A percentile compares a stretch with the other conserved stretches of the same genome.
These are phyloP conservation scores for Lepidocyrtinus sp. DNA, from an alignment of 2,888 invertebrate genomes.

Conservation along the genomic window DNA sequence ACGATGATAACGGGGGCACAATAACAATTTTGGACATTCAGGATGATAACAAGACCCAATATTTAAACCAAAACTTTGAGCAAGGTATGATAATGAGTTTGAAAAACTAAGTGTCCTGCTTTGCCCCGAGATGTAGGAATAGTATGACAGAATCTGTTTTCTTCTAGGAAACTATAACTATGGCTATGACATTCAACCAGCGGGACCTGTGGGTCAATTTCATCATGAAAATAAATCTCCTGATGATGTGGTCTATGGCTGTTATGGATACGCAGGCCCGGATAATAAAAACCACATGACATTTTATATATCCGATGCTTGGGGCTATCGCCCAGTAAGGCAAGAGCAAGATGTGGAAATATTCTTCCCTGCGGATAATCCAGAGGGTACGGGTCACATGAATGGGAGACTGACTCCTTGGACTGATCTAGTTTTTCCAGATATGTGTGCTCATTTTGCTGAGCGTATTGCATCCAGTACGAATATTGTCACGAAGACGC, in stretches of 20 bases:
- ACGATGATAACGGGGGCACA: conserved; percentile 75
- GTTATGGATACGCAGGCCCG: conserved; percentile 84
- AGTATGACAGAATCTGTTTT: not conserved
- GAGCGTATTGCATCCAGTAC: conserved; percentile 56
- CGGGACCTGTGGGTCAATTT: conserved; percentile 82
- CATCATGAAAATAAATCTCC: conserved; percentile 85
- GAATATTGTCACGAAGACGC: conserved; percentile 43
- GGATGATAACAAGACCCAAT: conserved; percentile 82
- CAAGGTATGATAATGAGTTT: conserved; percentile 76
- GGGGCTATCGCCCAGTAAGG: conserved; percentile 83
- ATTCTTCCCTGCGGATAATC: conserved; percentile 74
- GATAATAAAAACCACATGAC: conserved; percentile 79
- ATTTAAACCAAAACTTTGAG: conserved; percentile 83
- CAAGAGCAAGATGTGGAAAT: conserved; percentile 81
- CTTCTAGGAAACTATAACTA: conserved; percentile 81
- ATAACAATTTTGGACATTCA: conserved; percentile 79
- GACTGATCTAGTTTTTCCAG: conserved; percentile 81
- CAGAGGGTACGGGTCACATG: conserved; percentile 67
- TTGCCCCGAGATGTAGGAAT: not conserved
- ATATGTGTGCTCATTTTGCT: conserved; percentile 76
- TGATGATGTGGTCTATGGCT: conserved; percentile 85
- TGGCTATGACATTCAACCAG: conserved; percentile 79
- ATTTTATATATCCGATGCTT: conserved; percentile 82
- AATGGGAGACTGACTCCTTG: conserved; percentile 78
- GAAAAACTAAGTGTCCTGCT: not conserved